Evolutionary conservation across 2,797 vertebrate genomes (phyloP), one percentile per base, ranked within the genome.

Genomic region (Pithecia hirsuta): DNA sequence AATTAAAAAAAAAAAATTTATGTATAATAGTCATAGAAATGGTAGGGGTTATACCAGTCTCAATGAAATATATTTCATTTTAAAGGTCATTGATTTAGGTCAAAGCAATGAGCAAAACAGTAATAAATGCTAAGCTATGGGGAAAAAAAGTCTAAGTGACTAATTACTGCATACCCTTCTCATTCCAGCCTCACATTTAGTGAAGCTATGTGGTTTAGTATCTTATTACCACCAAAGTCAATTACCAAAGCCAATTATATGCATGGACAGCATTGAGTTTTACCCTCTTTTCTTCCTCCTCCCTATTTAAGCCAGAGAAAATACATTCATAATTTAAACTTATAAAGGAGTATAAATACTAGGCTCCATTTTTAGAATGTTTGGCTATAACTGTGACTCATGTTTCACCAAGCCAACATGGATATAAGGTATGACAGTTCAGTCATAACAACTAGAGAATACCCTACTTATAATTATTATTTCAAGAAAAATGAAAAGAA

Each of bases 161-260:
- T 94, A 87, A 55, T 64, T 98, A 98, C 98, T 98, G 22, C 82
- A 84, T 33, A 93, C 48, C 28, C 74, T 97, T 88, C 48, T 96
- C 86, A 94, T 98, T 44, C 13, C 44, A 96, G 95, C 30, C 82
- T 78, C 81, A 95, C 75, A 94, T 96, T 98, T 96, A 94, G 59
- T 41, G 93, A 97, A 96, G 76, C 78, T 97, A 44, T 39, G 33
- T 52, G 44, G 74, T 97, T 98, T 96, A 91, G 78, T 90, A 94
- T 84, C 89, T 98, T 93, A 95, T 55, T 87, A 52, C 50, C 57
- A 92, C 61, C 90, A 98, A 97, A 98, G 93, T n/a, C 95, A 97
- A 97, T 98, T 98, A 97, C 30, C 28, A 97, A 98, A 98, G 94
- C 93, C 92, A 98, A 97, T 98, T 98, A 98, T 84, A 97, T 97